These are phyloP conservation scores for Pollenia amentaria DNA, from an alignment of 2,888 invertebrate genomes.

Conservation along the genomic window DNA sequence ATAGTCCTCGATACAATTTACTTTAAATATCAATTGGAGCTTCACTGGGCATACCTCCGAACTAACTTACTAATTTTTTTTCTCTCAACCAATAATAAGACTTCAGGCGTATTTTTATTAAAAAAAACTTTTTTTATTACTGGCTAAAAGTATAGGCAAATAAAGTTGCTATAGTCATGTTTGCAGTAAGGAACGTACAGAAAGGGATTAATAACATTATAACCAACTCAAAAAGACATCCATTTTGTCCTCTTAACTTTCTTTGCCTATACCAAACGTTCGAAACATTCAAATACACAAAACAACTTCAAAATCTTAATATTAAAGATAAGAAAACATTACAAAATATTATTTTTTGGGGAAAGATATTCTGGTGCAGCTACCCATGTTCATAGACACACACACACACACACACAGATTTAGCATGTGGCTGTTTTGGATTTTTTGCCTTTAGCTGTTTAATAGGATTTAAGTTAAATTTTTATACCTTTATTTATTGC, in stretches of 20 bases:
- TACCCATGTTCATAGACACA: not conserved
- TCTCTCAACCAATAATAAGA: slow-evolving; percentile 36
- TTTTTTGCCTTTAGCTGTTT: slow-evolving; percentile 73
- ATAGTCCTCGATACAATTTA: too few species aligned
- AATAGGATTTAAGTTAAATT: slow-evolving; percentile 77
- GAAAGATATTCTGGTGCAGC: slow-evolving; percentile 42
- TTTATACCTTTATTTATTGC: slow-evolving; percentile 71
- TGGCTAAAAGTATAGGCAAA: slow-evolving; percentile 25
- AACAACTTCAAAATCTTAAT: slow-evolving; percentile 37
- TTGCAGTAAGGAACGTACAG: slow-evolving; percentile 23
- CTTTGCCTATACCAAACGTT: slow-evolving; percentile 17
- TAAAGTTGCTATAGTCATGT: slow-evolving; percentile 66
- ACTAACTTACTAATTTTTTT: not conserved
- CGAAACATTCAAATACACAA: not conserved
- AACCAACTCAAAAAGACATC: slow-evolving; percentile 41
- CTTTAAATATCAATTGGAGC: too few species aligned
- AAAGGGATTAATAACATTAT: slow-evolving; percentile 48
- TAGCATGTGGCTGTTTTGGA: not conserved
- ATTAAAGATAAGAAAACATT: slow-evolving; percentile 68
- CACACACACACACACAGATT: not conserved
- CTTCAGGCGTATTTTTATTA: slow-evolving; percentile 41
- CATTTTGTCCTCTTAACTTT: slow-evolving; percentile 26
- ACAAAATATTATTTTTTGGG: slow-evolving; percentile 45
- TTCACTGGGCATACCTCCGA: too few species aligned
- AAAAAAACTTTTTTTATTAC: not conserved